phyloP scores from a whole-genome alignment of 2,888 invertebrate species.

The Argynnis bischoffii region DNA sequence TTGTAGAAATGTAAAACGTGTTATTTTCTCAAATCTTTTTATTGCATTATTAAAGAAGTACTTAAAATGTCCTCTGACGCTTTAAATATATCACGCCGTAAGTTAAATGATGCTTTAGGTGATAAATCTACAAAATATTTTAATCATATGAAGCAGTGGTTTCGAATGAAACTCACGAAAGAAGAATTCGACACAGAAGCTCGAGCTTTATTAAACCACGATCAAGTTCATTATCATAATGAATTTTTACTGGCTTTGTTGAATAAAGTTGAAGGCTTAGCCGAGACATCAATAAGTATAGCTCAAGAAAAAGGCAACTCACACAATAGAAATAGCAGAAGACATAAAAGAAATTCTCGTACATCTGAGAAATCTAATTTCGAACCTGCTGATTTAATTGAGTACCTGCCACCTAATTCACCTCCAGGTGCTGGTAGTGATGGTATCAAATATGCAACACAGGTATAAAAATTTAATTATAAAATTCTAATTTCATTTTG shows the following conservation, averaged over 20 bases:
- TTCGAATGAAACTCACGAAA: constrained; percentile 88
- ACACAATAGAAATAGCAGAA: constrained; percentile 70
- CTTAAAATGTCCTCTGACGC: constrained; percentile 61
- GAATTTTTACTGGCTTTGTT: constrained; percentile 90
- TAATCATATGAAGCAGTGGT: constrained; percentile 89
- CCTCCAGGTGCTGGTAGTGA: constrained; percentile 78
- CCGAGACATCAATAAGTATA: constrained; percentile 70
- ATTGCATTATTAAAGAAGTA: background rate
- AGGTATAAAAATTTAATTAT: constrained; percentile 51
- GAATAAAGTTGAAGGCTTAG: constrained; percentile 85
- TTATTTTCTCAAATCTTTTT: background rate
- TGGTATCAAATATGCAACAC: constrained; percentile 75
- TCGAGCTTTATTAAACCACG: constrained; percentile 86
- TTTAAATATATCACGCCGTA: constrained; percentile 83
- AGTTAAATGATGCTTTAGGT: constrained; percentile 84
- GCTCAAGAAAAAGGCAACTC: constrained; percentile 70
- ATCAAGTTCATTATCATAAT: constrained; percentile 92
- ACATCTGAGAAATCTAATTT: constrained; percentile 83
- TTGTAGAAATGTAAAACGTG: too few species aligned
- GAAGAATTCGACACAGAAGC: constrained; percentile 93
- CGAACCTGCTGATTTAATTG: constrained; percentile 83
- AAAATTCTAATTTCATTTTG: background rate
- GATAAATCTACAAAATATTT: constrained; percentile 88
- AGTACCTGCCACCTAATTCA: constrained; percentile 82
- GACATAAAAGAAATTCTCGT: constrained; percentile 79